Conservation (phyloP, 1,140 invertebrate species). For the Leptinotarsa undecemlineata region DNA sequence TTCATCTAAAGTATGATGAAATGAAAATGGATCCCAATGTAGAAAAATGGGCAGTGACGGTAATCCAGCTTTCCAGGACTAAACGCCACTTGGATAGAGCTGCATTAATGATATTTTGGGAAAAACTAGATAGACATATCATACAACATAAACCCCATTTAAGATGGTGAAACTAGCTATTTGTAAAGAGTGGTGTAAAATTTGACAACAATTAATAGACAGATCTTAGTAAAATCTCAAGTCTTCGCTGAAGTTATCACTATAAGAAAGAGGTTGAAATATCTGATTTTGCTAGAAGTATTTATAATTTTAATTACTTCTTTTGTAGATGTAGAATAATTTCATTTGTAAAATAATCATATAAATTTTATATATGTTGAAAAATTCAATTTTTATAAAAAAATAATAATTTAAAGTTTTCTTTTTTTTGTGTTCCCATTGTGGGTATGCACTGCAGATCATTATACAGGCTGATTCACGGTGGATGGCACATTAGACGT, state of each 20-base stretch:
- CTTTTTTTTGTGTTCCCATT: too few species aligned
- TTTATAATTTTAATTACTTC: too few species aligned
- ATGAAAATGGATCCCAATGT: conserved; percentile 94
- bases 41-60: conserved; percentile 91
- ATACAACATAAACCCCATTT: conserved; percentile 91
- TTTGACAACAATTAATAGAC: neutral
- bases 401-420: too few species aligned
- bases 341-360: too few species aligned
- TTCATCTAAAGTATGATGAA: conserved; percentile 97
- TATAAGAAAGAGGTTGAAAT: too few species aligned
- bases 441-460: too few species aligned
- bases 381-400: too few species aligned
- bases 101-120: conserved; percentile 95
- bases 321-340: too few species aligned
- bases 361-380: too few species aligned
- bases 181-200: neutral
- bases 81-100: conserved; percentile 97
- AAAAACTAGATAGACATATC: conserved; percentile 92
- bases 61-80: conserved; percentile 88
- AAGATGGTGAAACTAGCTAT: conserved; percentile 65
- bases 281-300: too few species aligned
- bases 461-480: too few species aligned
- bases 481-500: too few species aligned
- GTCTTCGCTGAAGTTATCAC: neutral
- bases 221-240: neutral